Evolutionary conservation across 2,797 vertebrate species (phyloP).

Genomic region (Pantherophis vulpinus): DNA sequence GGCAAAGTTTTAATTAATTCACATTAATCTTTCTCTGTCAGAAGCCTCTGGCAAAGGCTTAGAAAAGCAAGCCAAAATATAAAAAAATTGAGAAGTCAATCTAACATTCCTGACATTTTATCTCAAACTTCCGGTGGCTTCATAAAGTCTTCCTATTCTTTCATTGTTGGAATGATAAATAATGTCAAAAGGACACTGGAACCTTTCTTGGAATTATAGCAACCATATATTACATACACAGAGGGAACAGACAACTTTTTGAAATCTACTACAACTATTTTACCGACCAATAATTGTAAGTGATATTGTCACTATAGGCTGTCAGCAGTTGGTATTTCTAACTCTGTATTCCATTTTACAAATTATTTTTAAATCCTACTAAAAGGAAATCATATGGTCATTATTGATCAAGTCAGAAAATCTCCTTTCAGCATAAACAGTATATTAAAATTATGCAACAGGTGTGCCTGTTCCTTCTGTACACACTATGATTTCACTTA

Average conservation of each 20-base stretch:
- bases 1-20: conserved; percentile 65
- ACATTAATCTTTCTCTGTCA: conserved; percentile 65
- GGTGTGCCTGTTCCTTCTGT: conserved; percentile 38
- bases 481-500: not conserved
- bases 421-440: conserved; percentile 47
- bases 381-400: conserved; percentile 32
- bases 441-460: conserved; percentile 37
- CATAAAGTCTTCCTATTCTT: conserved; percentile 6
- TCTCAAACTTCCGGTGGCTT: conserved; percentile 31
- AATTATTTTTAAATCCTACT: not conserved
- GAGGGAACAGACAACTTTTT: not conserved
- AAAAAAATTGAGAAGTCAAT: conserved; percentile 53
- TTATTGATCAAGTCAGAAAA: conserved; percentile 51
- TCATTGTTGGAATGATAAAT: not conserved
- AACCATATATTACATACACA: not conserved
- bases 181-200: not conserved
- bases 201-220: not conserved
- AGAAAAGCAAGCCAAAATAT: conserved; percentile 59
- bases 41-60: conserved; percentile 52
- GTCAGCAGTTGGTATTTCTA: not conserved
- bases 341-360: not conserved
- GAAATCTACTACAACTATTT: not conserved
- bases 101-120: conserved; percentile 45
- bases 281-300: not conserved
- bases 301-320: not conserved